Conservation (phyloP, 2,797 vertebrate genomes). For the Gila robusta region DNA sequence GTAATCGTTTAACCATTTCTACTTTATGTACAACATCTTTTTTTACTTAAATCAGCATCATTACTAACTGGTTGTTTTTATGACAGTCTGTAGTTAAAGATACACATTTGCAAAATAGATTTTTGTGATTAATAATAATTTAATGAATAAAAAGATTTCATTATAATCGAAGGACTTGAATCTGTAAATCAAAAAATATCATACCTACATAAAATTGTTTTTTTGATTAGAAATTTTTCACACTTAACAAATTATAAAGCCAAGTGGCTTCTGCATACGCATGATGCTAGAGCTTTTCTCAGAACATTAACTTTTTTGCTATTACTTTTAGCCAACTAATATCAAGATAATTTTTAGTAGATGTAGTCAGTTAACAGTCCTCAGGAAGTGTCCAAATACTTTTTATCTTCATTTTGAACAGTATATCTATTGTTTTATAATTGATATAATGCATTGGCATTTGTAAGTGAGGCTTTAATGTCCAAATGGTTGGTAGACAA, state of each 20-base stretch:
- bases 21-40: not conserved
- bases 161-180: not conserved
- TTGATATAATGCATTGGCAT: not conserved
- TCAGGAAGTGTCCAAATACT: not conserved
- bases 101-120: not conserved
- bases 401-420: not conserved
- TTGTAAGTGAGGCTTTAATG: conserved; percentile 7
- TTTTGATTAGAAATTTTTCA: not conserved
- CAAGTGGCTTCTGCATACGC: not conserved
- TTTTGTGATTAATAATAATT: not conserved
- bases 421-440: not conserved
- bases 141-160: not conserved
- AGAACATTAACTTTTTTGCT: not conserved
- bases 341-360: no score
- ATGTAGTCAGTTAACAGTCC: not conserved
- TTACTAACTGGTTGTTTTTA: not conserved
- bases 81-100: not conserved
- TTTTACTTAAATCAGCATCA: not conserved
- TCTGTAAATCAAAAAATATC: not conserved
- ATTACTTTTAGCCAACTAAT: not conserved
- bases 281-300: not conserved
- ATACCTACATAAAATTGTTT: not conserved
- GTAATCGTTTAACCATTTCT: not conserved
- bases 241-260: not conserved
- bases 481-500: not conserved